A percentile compares a stretch with the other conserved stretches of the same genome.
Conservation (phyloP, 2,888 invertebrate genomes). For the Drepanosiphum platanoidis region DNA sequence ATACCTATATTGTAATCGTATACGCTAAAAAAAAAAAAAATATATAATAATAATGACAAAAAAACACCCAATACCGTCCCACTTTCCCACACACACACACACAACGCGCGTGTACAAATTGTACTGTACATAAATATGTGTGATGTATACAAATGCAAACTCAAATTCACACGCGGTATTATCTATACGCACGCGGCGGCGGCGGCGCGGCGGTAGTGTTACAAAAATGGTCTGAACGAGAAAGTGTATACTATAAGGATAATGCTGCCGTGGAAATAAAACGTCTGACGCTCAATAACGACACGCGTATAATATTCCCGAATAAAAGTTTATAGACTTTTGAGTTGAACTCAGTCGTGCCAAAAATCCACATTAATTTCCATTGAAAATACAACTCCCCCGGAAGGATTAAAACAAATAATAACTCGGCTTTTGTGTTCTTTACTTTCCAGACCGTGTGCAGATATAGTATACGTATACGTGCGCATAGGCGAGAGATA, state of each 20-base stretch:
- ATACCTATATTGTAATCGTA: neutral
- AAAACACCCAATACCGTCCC: neutral
- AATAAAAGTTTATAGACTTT: slow-evolving; percentile 22
- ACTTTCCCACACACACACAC: neutral
- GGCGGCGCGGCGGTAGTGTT: no score
- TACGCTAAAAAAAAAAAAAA: neutral
- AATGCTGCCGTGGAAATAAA: neutral
- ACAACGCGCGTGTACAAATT: no score
- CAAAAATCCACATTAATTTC: neutral
- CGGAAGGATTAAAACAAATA: slow-evolving; percentile 24
- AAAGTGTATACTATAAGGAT: neutral
- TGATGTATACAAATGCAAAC: neutral
- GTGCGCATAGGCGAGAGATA: no score
- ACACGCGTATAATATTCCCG: neutral
- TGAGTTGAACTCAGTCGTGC: slow-evolving; percentile 12
- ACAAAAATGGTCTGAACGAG: neutral
- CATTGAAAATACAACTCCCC: slow-evolving; percentile 17
- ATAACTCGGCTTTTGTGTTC: slow-evolving; percentile 8
- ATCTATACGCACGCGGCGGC: neutral
- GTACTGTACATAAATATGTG: neutral
- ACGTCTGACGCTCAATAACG: neutral
- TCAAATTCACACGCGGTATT: neutral
- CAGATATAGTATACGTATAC: neutral
- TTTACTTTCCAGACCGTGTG: neutral
- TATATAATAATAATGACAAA: neutral